Evolutionary conservation across 2,888 invertebrate species (phyloP).

Genomic region (Piscicola geometra): DNA sequence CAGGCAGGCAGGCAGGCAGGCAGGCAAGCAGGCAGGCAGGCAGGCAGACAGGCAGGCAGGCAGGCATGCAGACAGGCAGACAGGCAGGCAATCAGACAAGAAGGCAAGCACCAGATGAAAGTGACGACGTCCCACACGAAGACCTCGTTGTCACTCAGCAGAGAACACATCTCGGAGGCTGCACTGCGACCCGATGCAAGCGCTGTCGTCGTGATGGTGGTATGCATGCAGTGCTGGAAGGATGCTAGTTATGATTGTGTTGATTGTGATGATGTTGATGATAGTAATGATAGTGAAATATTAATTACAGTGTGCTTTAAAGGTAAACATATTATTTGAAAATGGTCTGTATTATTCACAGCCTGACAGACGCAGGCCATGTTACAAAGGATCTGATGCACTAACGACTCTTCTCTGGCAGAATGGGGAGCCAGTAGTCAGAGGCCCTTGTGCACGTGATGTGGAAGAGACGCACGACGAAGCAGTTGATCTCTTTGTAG

Average conservation of each 20-base stretch:
- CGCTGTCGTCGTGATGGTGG: not conserved
- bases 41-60: not conserved
- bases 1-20: no score
- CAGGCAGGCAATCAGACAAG: no score
- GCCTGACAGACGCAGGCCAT: no score
- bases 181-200: not conserved
- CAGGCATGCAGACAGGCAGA: no score
- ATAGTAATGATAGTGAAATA: not conserved
- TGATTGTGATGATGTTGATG: not conserved
- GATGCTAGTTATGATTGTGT: constrained; percentile 14
- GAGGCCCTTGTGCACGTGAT: constrained; percentile 74
- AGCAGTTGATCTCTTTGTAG: constrained; percentile 62
- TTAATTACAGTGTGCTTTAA: no score
- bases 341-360: no score
- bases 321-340: no score
- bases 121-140: constrained; percentile 84
- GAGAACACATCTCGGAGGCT: no score
- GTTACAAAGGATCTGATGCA: no score
- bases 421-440: constrained; percentile 25
- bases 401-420: no score
- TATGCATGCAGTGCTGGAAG: constrained; percentile 49
- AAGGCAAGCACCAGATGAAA: constrained; percentile 62
- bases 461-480: constrained; percentile 77
- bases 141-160: constrained; percentile 65
- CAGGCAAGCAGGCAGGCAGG: no score